Evolutionary conservation across 1,140 invertebrate species (phyloP).

Genomic region (Odontomachus brunneus): DNA sequence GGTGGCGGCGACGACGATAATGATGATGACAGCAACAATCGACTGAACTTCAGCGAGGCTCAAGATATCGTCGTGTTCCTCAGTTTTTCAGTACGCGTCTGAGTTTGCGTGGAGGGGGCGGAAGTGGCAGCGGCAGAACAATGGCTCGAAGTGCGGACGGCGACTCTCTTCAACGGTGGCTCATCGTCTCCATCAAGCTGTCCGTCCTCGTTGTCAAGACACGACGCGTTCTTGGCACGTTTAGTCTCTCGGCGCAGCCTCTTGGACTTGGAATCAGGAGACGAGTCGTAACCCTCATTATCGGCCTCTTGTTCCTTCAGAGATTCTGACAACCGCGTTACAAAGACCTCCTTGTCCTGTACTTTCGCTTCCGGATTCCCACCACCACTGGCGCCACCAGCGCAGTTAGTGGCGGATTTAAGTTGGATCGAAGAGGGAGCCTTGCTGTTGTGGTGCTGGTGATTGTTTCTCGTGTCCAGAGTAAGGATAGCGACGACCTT

Average conservation of each 20-base stretch:
- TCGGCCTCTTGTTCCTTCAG: conserved; percentile 72
- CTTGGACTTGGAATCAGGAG: conserved; percentile 9
- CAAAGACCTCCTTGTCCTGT: conserved; percentile 5
- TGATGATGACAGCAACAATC: conserved; percentile 9
- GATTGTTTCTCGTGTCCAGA: conserved; percentile 76
- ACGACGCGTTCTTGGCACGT: conserved; percentile 50
- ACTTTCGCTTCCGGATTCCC: background rate
- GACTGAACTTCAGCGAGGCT: conserved; percentile 63
- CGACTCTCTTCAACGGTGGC: conserved; percentile 66
- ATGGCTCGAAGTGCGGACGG: conserved; percentile 57
- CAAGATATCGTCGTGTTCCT: conserved; percentile 62
- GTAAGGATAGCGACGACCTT: conserved; percentile 83
- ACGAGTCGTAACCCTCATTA: conserved; percentile 62
- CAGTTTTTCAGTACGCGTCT: conserved; percentile 61
- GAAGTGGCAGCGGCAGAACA: conserved; percentile 56
- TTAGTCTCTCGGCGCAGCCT: conserved; percentile 67
- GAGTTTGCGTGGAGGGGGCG: conserved; percentile 11
- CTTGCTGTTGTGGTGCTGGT: conserved; percentile 44
- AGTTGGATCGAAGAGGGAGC: conserved; percentile 1
- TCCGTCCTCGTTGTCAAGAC: conserved; percentile 56
- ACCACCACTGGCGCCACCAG: too few species aligned
- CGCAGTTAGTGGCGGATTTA: conserved; percentile 2
- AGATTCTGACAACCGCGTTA: conserved; percentile 47
- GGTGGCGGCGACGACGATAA: background rate
- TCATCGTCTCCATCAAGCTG: conserved; percentile 74